Conservation (phyloP, 2,888 invertebrate genomes). For the Nasonovia ribisnigri region DNA sequence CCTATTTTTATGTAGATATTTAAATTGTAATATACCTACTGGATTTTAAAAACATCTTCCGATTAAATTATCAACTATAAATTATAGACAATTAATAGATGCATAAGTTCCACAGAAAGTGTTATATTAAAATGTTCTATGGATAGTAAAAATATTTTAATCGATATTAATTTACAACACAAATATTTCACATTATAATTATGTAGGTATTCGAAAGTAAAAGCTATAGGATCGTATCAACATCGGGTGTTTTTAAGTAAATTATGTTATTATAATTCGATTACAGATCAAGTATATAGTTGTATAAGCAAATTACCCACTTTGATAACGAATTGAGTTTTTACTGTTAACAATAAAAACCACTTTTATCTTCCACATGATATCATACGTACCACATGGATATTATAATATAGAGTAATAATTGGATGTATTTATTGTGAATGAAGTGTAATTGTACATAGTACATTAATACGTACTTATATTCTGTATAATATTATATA, state of each 20-base stretch:
- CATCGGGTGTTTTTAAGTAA: background rate
- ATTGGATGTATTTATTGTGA: background rate
- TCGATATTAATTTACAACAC: background rate
- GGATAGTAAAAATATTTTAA: background rate
- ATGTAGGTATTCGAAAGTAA: background rate
- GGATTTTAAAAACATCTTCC: background rate
- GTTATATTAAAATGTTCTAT: background rate
- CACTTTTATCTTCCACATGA: background rate
- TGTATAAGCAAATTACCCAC: background rate
- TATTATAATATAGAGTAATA: background rate
- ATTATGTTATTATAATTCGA: background rate
- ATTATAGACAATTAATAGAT: background rate
- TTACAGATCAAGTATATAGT: background rate
- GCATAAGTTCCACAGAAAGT: background rate
- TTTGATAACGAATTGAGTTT: background rate
- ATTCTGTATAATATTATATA: background rate
- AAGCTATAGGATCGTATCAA: background rate
- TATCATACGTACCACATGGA: background rate
- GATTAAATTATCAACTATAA: background rate
- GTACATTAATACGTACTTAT: background rate
- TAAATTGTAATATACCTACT: background rate
- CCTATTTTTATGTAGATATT: background rate
- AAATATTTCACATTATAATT: background rate
- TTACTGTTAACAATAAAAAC: background rate
- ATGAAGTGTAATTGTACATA: background rate